Percentiles rank a stretch among this genome's conserved stretches.
Evolutionary conservation across 2,888 invertebrate genomes (phyloP).

Genomic region (Epinotia brunnichana): DNA sequence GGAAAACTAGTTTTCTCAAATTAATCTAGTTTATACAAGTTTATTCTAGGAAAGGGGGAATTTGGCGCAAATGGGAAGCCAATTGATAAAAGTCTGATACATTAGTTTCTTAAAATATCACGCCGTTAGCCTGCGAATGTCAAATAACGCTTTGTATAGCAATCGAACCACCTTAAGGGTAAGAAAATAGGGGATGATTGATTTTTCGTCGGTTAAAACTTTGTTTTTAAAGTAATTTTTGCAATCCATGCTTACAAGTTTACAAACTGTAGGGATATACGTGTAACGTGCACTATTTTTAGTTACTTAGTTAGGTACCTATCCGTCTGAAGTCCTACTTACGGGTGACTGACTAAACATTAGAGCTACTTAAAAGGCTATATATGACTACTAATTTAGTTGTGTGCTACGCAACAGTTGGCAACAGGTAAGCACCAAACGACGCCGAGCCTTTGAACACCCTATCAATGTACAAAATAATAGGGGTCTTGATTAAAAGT

Average conservation of each 20-base stretch:
- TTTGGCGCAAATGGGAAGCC: too few species aligned
- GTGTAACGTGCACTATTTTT: constrained; percentile 6
- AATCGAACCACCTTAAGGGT: too few species aligned
- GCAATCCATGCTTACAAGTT: not conserved
- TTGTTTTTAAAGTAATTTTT: too few species aligned
- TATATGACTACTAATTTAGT: not conserved
- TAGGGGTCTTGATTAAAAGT: not conserved
- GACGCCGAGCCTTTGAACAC: constrained; percentile 24
- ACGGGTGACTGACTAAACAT: constrained; percentile 49
- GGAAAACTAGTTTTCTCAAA: too few species aligned
- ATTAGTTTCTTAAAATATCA: too few species aligned
- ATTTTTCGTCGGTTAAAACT: too few species aligned
- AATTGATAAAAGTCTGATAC: too few species aligned
- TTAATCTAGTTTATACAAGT: too few species aligned
- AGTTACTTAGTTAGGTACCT: not conserved
- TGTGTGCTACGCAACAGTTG: constrained; percentile 29
- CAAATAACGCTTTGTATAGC: too few species aligned
- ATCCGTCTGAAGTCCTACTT: constrained; percentile 48
- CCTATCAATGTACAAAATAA: not conserved
- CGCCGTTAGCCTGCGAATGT: too few species aligned
- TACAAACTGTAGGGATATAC: not conserved
- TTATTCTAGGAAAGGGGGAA: too few species aligned
- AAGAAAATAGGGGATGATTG: too few species aligned
- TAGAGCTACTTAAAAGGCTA: constrained; percentile 28
- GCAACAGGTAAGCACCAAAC: constrained; percentile 31